A percentile compares a stretch with the other conserved stretches of the same genome.
Evolutionary conservation across 2,113 vertebrate genomes (phyloP).

Genomic region (Sitta europaea): DNA sequence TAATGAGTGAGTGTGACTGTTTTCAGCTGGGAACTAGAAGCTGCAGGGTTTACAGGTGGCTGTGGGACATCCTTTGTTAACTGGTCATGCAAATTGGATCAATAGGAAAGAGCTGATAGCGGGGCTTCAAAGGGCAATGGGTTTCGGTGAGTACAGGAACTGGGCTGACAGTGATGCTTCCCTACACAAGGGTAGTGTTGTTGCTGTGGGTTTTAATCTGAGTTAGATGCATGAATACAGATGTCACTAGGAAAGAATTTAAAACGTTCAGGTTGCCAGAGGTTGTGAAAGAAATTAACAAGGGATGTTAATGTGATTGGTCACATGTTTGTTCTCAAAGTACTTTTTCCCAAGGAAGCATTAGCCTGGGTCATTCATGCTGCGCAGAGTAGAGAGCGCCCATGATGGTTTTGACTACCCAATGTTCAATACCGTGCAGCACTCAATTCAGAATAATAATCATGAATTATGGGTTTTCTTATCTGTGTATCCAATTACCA

Average conservation of each 20-base stretch:
- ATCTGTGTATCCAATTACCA: background rate
- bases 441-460: background rate
- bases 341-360: background rate
- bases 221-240: background rate
- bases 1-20: fast-evolving
- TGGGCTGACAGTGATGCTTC: background rate
- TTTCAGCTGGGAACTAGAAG: background rate
- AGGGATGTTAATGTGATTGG: constrained; percentile 30
- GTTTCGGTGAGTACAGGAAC: background rate
- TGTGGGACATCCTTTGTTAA: background rate
- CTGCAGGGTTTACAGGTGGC: background rate
- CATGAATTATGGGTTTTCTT: background rate
- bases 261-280: constrained; percentile 35
- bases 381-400: background rate
- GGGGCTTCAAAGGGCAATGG: background rate
- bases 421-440: background rate
- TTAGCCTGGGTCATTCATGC: background rate
- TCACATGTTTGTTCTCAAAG: constrained; percentile 25
- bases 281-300: constrained; percentile 39
- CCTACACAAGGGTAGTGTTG: background rate
- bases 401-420: background rate
- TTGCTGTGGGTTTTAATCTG: background rate
- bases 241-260: constrained; percentile 41
- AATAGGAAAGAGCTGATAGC: background rate
- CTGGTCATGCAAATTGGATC: background rate